phyloP scores from a whole-genome alignment of 2,888 invertebrate genomes.

The Steinernema scapterisci region DNA sequence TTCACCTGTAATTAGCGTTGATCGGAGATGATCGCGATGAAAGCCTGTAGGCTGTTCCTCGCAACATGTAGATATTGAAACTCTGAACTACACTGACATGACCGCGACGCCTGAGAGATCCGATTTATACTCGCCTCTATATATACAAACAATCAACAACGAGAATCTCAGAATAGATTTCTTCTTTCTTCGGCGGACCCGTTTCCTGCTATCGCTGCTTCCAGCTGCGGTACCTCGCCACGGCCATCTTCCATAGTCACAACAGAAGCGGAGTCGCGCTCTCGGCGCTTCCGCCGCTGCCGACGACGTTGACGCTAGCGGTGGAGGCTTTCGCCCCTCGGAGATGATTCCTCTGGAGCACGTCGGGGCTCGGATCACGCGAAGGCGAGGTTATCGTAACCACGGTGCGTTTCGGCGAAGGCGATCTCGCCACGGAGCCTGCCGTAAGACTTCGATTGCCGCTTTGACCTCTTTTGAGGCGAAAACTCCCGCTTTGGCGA shows the following conservation, averaged over 20 bases:
- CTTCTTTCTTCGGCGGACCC: not conserved
- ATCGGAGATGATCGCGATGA: too few species aligned
- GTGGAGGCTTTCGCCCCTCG: not conserved
- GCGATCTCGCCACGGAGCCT: slow-evolving; percentile 33
- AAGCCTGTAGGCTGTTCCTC: too few species aligned
- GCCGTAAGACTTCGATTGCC: slow-evolving; percentile 51
- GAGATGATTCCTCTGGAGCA: slow-evolving; percentile 18
- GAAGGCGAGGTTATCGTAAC: slow-evolving; percentile 47
- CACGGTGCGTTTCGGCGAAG: slow-evolving; percentile 46
- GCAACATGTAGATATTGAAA: too few species aligned
- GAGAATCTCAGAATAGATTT: not conserved
- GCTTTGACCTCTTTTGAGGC: slow-evolving; percentile 58
- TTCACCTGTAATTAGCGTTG: too few species aligned
- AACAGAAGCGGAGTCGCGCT: slow-evolving; percentile 18
- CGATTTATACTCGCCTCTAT: not conserved
- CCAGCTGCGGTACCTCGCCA: not conserved
- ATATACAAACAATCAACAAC: slow-evolving; percentile 29
- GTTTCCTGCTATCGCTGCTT: not conserved
- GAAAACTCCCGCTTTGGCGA: slow-evolving; percentile 61
- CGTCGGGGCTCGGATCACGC: slow-evolving; percentile 24
- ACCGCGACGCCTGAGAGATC: slow-evolving; percentile 5
- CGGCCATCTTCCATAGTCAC: slow-evolving; percentile 24
- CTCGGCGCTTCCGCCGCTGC: slow-evolving; percentile 15
- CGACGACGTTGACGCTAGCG: not conserved
- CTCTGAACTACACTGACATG: not conserved